Evolutionary conservation across 2,797 vertebrate genomes (phyloP), one percentile per base, ranked within the genome.

Genomic region (Aldrovandia affinis): DNA sequence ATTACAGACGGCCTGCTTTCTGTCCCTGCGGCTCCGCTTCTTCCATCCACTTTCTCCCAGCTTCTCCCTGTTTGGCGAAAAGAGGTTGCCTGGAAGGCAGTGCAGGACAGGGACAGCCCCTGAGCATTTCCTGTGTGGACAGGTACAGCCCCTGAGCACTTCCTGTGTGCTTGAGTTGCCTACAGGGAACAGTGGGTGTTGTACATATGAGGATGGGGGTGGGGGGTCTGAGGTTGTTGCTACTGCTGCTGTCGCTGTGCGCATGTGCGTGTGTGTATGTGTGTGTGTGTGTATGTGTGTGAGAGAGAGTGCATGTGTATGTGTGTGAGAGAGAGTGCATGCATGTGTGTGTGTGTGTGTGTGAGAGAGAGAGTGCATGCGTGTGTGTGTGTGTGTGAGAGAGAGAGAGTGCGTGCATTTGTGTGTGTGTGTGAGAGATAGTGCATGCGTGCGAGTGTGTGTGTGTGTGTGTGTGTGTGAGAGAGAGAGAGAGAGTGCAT

Each of bases 1-100:
- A 78, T 78, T 78, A 63, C 28, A 70, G 39, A 47, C 57, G 39
- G 73, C 18, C 70, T 77, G n/a, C 55, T 57, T 78, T 78, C 30
- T 36, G 0, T 2, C 36, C 18, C 18, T 68, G 3, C 14, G 1
- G 30, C n/a, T 33, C 63, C 15, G 14, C 42, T 36, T 39, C 18
- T 80, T 39, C 79, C 33, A 22, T 42, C n/a, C 77, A 14, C 52
- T 80, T 39, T 50, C 79, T 28, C 78, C 50, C 12, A 15, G 10
- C 15, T 54, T 14, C 28, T 80, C n/a, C 36, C 47, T 55, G n/a
- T 55, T 20, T 57, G 18, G 57, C 42, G 25, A 61, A 25, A 30
- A 36, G n/a, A n/a, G n/a, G 30, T 36, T 70, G 52, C 33, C 81
- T 42, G 50, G 39, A 8, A 22, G 30, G 44, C 50, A 52, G 7